Percentiles rank a stretch among this genome's conserved stretches.
phyloP scores from a whole-genome alignment of 2,888 invertebrate species.

The Cantharis rustica region DNA sequence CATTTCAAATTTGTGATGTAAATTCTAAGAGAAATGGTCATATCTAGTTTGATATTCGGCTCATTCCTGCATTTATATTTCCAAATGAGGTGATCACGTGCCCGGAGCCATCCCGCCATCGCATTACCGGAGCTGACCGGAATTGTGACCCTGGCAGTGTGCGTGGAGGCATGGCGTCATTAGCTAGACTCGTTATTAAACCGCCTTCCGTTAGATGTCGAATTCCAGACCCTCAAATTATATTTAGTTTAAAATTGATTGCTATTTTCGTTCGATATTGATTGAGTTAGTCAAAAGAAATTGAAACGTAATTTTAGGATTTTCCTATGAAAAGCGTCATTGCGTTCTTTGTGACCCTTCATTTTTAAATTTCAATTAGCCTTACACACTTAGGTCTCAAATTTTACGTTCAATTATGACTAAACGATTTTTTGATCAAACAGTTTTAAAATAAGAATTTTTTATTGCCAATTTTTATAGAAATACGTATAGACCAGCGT shows the following conservation, averaged over 20 bases:
- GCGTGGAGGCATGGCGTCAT: conserved; percentile 38
- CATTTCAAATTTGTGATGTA: conserved; percentile 31
- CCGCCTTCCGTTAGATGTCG: conserved; percentile 29
- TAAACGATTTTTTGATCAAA: conserved; percentile 2
- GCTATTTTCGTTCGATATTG: conserved; percentile 24
- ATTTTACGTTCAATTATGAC: conserved; percentile 1
- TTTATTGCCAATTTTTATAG: not conserved
- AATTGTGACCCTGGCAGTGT: conserved; percentile 36
- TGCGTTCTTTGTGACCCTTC: not conserved
- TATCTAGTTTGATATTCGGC: conserved; percentile 37
- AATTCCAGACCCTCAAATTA: conserved; percentile 32
- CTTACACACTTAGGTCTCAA: not conserved
- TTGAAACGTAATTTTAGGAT: conserved; percentile 11
- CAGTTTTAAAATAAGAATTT: not conserved
- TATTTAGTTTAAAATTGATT: conserved; percentile 30
- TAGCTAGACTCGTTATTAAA: conserved; percentile 35
- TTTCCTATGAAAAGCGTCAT: not conserved
- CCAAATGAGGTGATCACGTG: conserved; percentile 39
- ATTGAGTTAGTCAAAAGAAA: conserved; percentile 10
- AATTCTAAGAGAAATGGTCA: conserved; percentile 32
- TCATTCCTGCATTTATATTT: conserved; percentile 38
- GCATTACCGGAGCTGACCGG: conserved; percentile 40
- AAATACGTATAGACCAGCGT: not conserved
- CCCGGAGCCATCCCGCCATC: conserved; percentile 38
- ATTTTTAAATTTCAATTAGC: conserved; percentile 3